Base-by-base conservation (phyloP, 2,113 vertebrate genomes). In the Phylloscopus trochiloides region DNA sequence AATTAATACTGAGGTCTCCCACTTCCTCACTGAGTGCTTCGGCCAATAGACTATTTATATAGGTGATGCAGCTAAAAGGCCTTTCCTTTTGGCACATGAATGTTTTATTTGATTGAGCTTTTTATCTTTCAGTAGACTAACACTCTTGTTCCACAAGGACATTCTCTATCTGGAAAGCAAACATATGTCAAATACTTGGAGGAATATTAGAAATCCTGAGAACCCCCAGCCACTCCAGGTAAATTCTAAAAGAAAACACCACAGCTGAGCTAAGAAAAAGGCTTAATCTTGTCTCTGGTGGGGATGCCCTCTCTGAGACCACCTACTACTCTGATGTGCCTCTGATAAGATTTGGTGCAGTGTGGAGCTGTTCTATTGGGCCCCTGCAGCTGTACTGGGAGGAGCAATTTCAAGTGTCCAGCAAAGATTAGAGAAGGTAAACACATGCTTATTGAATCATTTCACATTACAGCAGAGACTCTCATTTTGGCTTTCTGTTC, bases 1-100 rank as follows among this genome's bases (percentile, higher is more conserved):
- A 93, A 96, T 96, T 93, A 93, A 88, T 93, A 66, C 79, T 95
- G 96, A 94, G 92, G 94, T 95, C 59, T 96, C 55, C 79, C 88
- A 88, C 83, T 95, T 97, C 94, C 92, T 94, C 75, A 63, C 75
- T 73, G 78, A 94, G 92, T 95, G 79, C 90, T 92, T 95, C 80
- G 79, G 57, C 83, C 36, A 10, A 48, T 1, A 94, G 94, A 55
- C 94, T 94, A 84, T 96, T 95, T 94, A 88, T 95, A 84, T 91
- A 88, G 79, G 91, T 95, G 91, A 67, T 91, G 83, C 92, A 96
- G 83, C 86, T 95, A 77, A 94, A 96, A 94, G 80, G 68, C 72
- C 73, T 95, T 92, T 93, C 59, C 79, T 91, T 96, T 90, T 84
- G 92, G 86, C 79, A 80, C 67, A 91, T 95, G 63, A 94, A 97